Base-by-base conservation (phyloP, 2,113 vertebrate genomes). In the Perca schrenkii region DNA sequence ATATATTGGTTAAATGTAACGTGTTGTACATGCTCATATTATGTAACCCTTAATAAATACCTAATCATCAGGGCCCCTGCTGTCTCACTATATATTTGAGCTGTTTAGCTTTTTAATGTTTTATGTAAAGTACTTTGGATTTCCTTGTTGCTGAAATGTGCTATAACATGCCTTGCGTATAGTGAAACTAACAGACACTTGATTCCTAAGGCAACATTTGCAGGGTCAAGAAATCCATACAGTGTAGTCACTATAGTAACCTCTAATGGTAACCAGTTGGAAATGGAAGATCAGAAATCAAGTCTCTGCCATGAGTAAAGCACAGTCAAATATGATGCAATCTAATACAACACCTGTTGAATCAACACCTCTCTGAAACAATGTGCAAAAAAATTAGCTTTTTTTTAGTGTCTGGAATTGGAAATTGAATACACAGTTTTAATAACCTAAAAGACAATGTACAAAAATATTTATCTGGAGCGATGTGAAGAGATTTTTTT, bases 231-330 rank as follows among this genome's bases (percentile, higher is more conserved):
- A 22, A 43, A 36, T 52, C 50, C 17, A 25, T 46, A 13, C 2
- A 21, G 12, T 34, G 36, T 31, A 16, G 58, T 65, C 40, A 4
- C 49, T 77, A 21, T 46, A 52, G 57, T 75, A 79, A 61, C 72
- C 71, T 60, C 77, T 67, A 58, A 77, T 78, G 81, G 75, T 69
- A 50, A 58, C 31, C 49, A 69, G 72, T 21, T 61, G 62, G 14
- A 81, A 62, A 62, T 77, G 67, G 67, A 62, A 28, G 21, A 66
- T 72, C 56, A 56, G 6, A 11, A 0, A 19, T 69, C 40, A 62
- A 31, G 46, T 60, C n/a, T 60, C 16, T 63, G 4, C 36, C 11
- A 25, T 6, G 16, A 56, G 2, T 22, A 72, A 47, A 22, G 17
- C 13, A 15, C 28, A 74, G 19, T 36, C 36, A 7, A 13, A 12